Base-by-base conservation (phyloP, 2,113 vertebrate species). In the Balaeniceps rex region DNA sequence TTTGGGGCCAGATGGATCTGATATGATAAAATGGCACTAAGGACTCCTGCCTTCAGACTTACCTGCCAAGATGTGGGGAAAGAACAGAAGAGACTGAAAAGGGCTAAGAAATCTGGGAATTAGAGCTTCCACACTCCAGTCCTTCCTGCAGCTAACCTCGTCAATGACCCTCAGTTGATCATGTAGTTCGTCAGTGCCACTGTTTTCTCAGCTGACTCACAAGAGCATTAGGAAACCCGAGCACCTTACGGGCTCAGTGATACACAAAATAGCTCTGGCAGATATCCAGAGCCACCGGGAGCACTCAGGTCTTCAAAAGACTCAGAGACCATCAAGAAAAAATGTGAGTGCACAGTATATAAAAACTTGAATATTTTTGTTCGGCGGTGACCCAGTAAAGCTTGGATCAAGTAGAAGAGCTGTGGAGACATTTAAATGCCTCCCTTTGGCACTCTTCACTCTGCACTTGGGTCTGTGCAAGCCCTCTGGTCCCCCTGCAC, bases 351-450 rank as follows among this genome's bases (percentile, higher is more conserved):
- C 52, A 64, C 2, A 1, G 31, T 33, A 25, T 26, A 23, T 29
- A 54, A 69, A 86, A 74, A 13, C 10, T 22, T 49, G 8, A 10
- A 24, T 40, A 55, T 9, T 52, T 65, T 61, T 17, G 7, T 44
- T 74, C 3, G 10, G 38, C 7, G 4, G 25, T 8, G 44, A 58
- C 6, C 11, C 1, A 1, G 5, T 8, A 54, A 51, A 71, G 9
- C 24, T 57, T 24, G 25, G 13, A 25, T 61, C 58, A 36, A 57
- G 46, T 7, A 76, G 44, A 36, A 84, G 31, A 64, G 36, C 33
- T 76, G 29, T 7, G 2, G 34, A 76, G 49, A 49, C 12, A 36
- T 60, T 68, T 79, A 38, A 61, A 55, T 42, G 21, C 28, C 57
- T 88, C 34, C 31, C 15, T 71, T 91, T 25, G 16, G 28, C 76